Evolutionary conservation across 2,113 vertebrate species (phyloP), one percentile per base, ranked within the genome.

Genomic region (Cygnus buccinator): DNA sequence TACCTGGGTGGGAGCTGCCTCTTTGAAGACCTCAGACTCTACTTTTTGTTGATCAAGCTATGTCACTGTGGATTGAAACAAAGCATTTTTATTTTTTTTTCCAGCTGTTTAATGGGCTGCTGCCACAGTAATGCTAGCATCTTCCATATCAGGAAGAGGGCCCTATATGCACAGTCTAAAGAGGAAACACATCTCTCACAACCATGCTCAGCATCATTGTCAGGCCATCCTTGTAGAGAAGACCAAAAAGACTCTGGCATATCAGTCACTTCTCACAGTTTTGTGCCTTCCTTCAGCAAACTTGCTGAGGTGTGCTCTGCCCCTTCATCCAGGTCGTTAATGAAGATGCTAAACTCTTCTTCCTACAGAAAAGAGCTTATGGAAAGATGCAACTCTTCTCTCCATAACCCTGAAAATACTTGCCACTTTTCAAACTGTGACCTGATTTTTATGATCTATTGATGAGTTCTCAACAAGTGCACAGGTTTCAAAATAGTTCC

Each of bases 401-500:
- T 52, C n/a, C 46, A 52, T 71, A 52, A 52, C 46, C 46, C 46
- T 58, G 35, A 31, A 57, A 57, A 33, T 39, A 57, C 10, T 62
- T 50, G 26, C 7, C 22, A 4, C 44, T 83, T 87, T 95, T 54
- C 41, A 85, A 90, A 70, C 14, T 35, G 31, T 43, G 31, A 73
- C 46, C 44, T 74, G 54, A 82, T 85, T 84, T 94, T 92, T 67
- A 81, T 22, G 31, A 67, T 76, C 5, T 35, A 19, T 37, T 90
- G 57, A 90, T 80, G 68, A 95, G 67, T 93, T 97, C 95, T 97
- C 82, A 96, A 81, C 70, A 94, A 94, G 33, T 37, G 46, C 39
- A 84, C 72, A 89, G 79, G 73, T 94, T 96, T 97, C 59, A 94
- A 82, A 21, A 87, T 82, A 93, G 79, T 87, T 97, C 70, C 91